Percentiles rank a stretch among this genome's conserved stretches.
Conservation (phyloP, 2,113 vertebrate species). For the Dolichotis patagonum region DNA sequence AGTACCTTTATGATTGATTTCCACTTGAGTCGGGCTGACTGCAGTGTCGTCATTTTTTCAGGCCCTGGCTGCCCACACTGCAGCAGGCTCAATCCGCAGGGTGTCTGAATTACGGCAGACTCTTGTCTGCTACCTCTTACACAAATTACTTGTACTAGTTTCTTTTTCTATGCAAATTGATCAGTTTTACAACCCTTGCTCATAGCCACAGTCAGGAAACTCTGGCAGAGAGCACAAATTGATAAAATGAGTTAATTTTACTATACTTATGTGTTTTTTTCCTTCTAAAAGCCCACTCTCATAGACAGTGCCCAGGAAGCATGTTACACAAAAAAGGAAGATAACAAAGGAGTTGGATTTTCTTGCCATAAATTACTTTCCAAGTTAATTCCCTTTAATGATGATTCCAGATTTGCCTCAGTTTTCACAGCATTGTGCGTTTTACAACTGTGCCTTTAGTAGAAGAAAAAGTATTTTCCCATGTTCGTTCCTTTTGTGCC, state of each 20-base stretch:
- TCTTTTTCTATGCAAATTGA: slow-evolving; percentile 93
- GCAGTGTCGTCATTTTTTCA: slow-evolving; percentile 93
- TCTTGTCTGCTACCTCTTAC: slow-evolving; percentile 91
- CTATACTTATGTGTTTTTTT: slow-evolving; percentile 81
- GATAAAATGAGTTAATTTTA: slow-evolving; percentile 91
- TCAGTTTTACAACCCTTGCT: slow-evolving; percentile 90
- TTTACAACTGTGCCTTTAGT: slow-evolving; percentile 79
- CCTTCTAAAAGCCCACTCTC: slow-evolving; percentile 80
- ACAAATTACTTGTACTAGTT: slow-evolving; percentile 92
- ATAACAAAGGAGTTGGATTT: slow-evolving; percentile 84
- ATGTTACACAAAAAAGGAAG: slow-evolving; percentile 80
- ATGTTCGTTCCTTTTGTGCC: slow-evolving; percentile 81
- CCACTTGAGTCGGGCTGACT: slow-evolving; percentile 93
- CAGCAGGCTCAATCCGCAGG: slow-evolving; percentile 88
- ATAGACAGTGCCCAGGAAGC: slow-evolving; percentile 82
- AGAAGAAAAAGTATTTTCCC: slow-evolving; percentile 80
- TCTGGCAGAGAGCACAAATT: slow-evolving; percentile 87
- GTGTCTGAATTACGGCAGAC: slow-evolving; percentile 91
- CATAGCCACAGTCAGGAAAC: slow-evolving; percentile 89
- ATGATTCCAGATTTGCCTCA: slow-evolving; percentile 84
- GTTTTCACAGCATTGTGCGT: slow-evolving; percentile 79
- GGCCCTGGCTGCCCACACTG: slow-evolving; percentile 87
- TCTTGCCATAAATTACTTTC: slow-evolving; percentile 85
- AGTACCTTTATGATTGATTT: slow-evolving; percentile 94
- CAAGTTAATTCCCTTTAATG: slow-evolving; percentile 84